Evolutionary conservation across 2,888 invertebrate genomes (phyloP), one percentile per base, ranked within the genome.

Genomic region (Chrysolina americana): DNA sequence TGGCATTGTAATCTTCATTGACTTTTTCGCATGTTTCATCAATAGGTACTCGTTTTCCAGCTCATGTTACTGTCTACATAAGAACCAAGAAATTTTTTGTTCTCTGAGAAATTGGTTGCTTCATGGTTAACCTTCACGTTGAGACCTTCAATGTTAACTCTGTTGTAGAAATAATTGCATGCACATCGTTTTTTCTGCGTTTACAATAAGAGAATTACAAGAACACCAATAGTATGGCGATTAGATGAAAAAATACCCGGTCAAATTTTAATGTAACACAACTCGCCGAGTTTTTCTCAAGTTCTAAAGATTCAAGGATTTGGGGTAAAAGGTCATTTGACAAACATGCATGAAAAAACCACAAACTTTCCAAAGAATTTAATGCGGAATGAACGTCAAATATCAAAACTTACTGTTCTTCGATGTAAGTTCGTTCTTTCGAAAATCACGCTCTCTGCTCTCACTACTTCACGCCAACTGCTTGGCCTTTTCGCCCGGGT

Each of bases 401-500:
- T 36, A 3, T 36, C 6, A 28, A 72, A 64, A 74, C 74, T 74
- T 70, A 74, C 74, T 70, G 70, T 65, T 17, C 44, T 70, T 74
- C 74, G 73, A 65, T 73, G 73, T 73, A 65, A 41, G 65, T 70
- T 66, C 70, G 70, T 70, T 47, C 66, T 70, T 47, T 48, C 21
- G 36, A 28, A 62, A 70, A 68, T 68, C 74, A 68, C 74, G 74
- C 53, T 74, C 63, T 63, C 70, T 66, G 50, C 73, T 64, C 74
- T 66, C 65, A 65, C 62, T 70, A 66, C 70, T 66, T 63, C 70
- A 68, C 74, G 74, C 66, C 70, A 65, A 70, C 70, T 65, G 59
- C 41, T 41, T 50, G 74, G 41, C 69, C 65, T 19, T 53, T 74
- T 74, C 74, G 74, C 74, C 74, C 74, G 74, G 74, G 74, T 74